A percentile compares a stretch with the other conserved stretches of the same genome.
Evolutionary conservation across 2,113 vertebrate species (phyloP).

Genomic region (Pterocles gutturalis): DNA sequence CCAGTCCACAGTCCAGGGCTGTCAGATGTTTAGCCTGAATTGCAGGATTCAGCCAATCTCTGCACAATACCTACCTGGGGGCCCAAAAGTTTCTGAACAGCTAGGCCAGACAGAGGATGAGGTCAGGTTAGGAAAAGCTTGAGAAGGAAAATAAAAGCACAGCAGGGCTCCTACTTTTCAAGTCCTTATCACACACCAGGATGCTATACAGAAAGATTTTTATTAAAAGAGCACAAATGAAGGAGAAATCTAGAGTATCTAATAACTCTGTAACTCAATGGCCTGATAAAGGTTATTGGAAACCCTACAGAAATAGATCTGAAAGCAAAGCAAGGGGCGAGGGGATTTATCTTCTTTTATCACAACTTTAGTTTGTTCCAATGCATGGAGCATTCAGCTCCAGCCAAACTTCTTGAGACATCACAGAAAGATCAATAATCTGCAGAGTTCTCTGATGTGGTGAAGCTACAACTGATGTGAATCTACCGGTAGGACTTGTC

Average conservation of each 20-base stretch:
- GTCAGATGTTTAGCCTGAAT: not conserved
- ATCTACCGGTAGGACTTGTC: not conserved
- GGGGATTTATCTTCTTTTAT: not conserved
- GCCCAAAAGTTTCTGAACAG: not conserved
- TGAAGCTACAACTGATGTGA: not conserved
- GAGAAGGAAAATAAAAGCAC: not conserved
- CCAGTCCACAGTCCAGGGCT: not conserved
- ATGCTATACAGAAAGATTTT: not conserved
- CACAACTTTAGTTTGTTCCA: not conserved
- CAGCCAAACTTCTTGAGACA: not conserved
- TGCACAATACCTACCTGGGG: not conserved
- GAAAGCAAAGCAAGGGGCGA: not conserved
- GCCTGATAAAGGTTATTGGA: not conserved
- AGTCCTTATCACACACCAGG: not conserved
- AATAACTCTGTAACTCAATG: not conserved
- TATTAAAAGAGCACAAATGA: not conserved
- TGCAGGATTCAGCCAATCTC: not conserved
- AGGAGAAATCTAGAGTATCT: not conserved
- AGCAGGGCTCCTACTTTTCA: not conserved
- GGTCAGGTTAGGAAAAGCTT: not conserved
- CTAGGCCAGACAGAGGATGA: not conserved
- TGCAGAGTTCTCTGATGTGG: not conserved
- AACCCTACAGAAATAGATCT: conserved; percentile 2
- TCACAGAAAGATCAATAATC: not conserved
- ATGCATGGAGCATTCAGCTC: not conserved